A percentile compares a stretch with the other conserved stretches of the same genome.
Evolutionary conservation across 2,113 vertebrate genomes (phyloP).

Genomic region (Oreocharis arfaki): DNA sequence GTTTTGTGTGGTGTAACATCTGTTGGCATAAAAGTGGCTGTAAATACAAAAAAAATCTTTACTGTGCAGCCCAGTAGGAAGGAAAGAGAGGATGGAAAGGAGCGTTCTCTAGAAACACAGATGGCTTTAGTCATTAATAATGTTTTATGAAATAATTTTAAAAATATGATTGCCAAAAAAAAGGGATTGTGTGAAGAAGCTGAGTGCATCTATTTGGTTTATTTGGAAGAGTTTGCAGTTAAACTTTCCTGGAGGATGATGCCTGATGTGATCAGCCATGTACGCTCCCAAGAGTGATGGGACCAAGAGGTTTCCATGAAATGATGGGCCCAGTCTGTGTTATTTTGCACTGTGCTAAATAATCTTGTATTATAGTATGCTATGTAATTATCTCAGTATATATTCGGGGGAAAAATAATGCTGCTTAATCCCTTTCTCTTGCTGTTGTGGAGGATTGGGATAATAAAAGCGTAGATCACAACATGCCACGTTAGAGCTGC

Average conservation of each 20-base stretch:
- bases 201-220: not conserved
- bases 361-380: not conserved
- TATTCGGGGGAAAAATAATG: not conserved
- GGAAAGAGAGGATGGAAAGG: not conserved
- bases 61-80: not conserved
- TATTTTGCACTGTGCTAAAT: not conserved
- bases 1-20: slow-evolving; percentile 7
- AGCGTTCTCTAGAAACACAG: not conserved
- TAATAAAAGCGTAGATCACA: not conserved
- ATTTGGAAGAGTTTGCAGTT: not conserved
- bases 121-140: not conserved
- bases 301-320: not conserved
- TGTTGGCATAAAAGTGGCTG: not conserved
- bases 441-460: not conserved
- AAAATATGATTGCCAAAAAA: not conserved
- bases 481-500: not conserved
- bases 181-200: not conserved
- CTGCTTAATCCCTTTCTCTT: not conserved
- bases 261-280: not conserved
- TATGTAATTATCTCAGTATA: not conserved
- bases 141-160: not conserved
- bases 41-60: not conserved
- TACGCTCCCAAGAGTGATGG: not conserved
- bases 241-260: not conserved
- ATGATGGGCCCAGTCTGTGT: accelerated